Evolutionary conservation across 2,113 vertebrate species (phyloP).

Genomic region (Arothron firmamentum): DNA sequence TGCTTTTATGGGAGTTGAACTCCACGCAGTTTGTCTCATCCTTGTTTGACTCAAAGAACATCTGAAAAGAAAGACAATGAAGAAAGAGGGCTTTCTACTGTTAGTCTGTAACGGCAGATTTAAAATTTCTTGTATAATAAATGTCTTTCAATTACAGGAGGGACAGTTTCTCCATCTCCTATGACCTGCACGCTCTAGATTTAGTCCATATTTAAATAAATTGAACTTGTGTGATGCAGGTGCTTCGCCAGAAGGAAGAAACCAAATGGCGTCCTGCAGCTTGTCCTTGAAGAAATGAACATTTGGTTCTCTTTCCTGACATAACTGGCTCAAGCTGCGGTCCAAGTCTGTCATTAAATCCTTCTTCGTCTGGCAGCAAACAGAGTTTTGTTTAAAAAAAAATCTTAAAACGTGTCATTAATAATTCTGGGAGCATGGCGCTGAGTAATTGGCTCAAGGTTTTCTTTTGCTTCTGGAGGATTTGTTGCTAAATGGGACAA

Average conservation of each 20-base stretch:
- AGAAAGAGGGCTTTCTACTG: no score
- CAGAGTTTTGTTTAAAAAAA: constrained; percentile 18
- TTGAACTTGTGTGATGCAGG: constrained; percentile 42
- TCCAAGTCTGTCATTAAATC: constrained; percentile 36
- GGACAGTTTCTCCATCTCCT: no score
- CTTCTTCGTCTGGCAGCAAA: constrained; percentile 14
- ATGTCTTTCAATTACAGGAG: no score
- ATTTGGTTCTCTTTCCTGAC: constrained; percentile 47
- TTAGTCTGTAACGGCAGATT: no score
- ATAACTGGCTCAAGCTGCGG: constrained; percentile 22
- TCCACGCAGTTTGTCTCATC: no score
- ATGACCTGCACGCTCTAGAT: background rate
- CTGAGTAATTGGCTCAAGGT: background rate
- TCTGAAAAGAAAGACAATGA: no score
- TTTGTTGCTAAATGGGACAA: constrained; percentile 6
- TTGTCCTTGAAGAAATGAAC: constrained; percentile 31
- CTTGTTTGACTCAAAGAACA: no score
- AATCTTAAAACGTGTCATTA: constrained; percentile 5
- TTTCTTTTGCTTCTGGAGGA: constrained; percentile 10
- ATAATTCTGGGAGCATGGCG: constrained; percentile 1
- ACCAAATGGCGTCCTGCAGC: constrained; percentile 26
- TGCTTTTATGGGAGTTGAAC: background rate
- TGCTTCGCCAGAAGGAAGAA: constrained; percentile 42
- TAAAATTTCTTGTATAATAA: no score
- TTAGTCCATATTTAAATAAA: constrained; percentile 23